These are phyloP conservation scores for Timema podura DNA, from an alignment of 2,888 invertebrate genomes.

Conservation along the genomic window DNA sequence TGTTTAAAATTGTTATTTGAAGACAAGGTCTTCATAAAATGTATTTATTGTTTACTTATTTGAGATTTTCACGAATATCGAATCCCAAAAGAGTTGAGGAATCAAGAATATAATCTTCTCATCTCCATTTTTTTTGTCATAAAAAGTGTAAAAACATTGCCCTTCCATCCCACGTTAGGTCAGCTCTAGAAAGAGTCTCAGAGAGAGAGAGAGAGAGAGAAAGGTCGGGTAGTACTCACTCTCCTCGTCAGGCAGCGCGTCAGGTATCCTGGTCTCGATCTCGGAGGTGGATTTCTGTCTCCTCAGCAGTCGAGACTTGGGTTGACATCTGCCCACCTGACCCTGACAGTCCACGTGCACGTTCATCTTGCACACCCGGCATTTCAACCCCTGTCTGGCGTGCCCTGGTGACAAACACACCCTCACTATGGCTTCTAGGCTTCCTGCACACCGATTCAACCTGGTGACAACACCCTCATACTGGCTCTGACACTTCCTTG, in stretches of 20 bases:
- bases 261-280: constrained; percentile 38
- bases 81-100: too few species aligned
- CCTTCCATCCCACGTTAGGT: neutral
- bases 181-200: neutral
- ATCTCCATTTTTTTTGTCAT: too few species aligned
- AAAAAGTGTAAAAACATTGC: too few species aligned
- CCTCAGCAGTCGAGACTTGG: constrained; percentile 76
- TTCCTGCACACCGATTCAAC: too few species aligned
- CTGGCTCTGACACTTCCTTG: too few species aligned
- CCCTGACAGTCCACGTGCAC: constrained; percentile 80
- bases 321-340: constrained; percentile 78
- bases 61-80: too few species aligned
- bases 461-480: too few species aligned
- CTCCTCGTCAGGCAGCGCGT: constrained; percentile 30
- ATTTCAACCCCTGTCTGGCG: constrained; percentile 84
- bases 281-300: constrained; percentile 83
- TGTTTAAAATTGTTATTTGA: too few species aligned
- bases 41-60: too few species aligned
- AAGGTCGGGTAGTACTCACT: constrained; percentile 30
- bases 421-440: too few species aligned
- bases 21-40: too few species aligned
- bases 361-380: constrained; percentile 87
- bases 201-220: neutral
- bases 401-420: constrained; percentile 59
- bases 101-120: too few species aligned